Evolutionary conservation across 1,140 invertebrate species (phyloP).

Genomic region (Zophobas atratus): DNA sequence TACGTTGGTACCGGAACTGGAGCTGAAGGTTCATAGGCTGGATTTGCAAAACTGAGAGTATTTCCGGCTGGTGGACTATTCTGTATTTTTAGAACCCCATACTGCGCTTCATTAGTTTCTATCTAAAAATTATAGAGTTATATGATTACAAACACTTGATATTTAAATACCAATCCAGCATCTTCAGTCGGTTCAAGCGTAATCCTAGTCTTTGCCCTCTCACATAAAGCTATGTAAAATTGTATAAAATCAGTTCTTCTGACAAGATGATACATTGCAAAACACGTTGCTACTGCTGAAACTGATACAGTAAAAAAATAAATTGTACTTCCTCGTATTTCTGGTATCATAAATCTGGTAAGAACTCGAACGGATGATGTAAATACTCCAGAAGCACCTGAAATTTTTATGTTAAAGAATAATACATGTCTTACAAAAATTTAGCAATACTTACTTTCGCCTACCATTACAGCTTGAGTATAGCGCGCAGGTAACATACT

Average conservation of each 20-base stretch:
- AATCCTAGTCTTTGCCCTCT: slow-evolving; percentile 80
- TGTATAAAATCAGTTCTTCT: slow-evolving; percentile 86
- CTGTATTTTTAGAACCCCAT: slow-evolving; percentile 75
- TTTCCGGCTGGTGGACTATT: slow-evolving; percentile 69
- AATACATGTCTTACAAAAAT: slow-evolving; percentile 2
- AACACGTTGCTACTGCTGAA: slow-evolving; percentile 81
- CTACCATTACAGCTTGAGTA: slow-evolving; percentile 94
- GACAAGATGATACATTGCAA: slow-evolving; percentile 82
- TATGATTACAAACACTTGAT: slow-evolving; percentile 2
- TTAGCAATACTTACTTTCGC: slow-evolving; percentile 82
- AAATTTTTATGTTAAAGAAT: slow-evolving; percentile 46
- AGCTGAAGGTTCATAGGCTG: slow-evolving; percentile 82
- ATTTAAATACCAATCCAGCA: slow-evolving; percentile 76
- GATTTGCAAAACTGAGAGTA: slow-evolving; percentile 83
- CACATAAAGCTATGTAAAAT: slow-evolving; percentile 84
- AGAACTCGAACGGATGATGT: slow-evolving; percentile 87
- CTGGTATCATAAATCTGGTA: slow-evolving; percentile 83
- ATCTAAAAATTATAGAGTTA: slow-evolving; percentile 63
- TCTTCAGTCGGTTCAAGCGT: slow-evolving; percentile 85
- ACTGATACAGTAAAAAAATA: slow-evolving; percentile 89
- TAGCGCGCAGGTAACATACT: slow-evolving; percentile 91
- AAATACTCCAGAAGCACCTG: slow-evolving; percentile 88
- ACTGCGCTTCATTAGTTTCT: slow-evolving; percentile 73
- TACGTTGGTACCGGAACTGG: slow-evolving; percentile 78
- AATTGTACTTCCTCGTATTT: slow-evolving; percentile 85